These are phyloP conservation scores for Ennomos fuscantarius DNA, from an alignment of 2,888 invertebrate species.

Conservation along the genomic window DNA sequence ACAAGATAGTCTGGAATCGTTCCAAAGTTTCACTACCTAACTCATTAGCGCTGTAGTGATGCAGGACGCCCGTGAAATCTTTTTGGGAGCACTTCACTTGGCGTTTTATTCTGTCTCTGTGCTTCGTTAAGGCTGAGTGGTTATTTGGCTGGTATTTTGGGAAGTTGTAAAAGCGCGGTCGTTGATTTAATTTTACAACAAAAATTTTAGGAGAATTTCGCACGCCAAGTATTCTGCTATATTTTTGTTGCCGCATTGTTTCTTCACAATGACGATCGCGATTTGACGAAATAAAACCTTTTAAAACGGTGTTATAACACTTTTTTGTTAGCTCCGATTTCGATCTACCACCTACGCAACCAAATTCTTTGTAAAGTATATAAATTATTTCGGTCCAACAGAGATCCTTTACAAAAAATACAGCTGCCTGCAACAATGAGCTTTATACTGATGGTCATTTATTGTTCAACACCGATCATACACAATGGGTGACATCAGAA, in stretches of 20 bases:
- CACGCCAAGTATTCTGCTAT: conserved; percentile 25
- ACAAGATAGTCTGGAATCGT: conserved; percentile 69
- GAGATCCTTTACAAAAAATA: conserved; percentile 72
- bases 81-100: conserved; percentile 68
- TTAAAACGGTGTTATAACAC: background rate
- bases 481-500: conserved; percentile 74
- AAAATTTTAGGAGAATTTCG: conserved; percentile 19
- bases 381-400: conserved; percentile 62
- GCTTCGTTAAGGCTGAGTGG: conserved; percentile 78
- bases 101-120: conserved; percentile 71
- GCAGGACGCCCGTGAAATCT: conserved; percentile 76
- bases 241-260: conserved; percentile 14
- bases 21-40: conserved; percentile 75
- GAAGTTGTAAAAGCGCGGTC: conserved; percentile 50
- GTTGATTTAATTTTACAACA: conserved; percentile 45
- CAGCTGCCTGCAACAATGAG: conserved; percentile 75
- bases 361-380: conserved; percentile 45
- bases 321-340: conserved; percentile 20
- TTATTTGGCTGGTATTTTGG: conserved; percentile 71
- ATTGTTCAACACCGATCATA: conserved; percentile 72
- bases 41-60: conserved; percentile 76
- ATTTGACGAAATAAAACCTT: conserved; percentile 4
- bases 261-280: background rate
- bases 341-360: conserved; percentile 39
- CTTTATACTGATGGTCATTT: conserved; percentile 73